A percentile compares a stretch with the other conserved stretches of the same genome.
These are phyloP conservation scores for Drosophila kikkawai DNA, from an alignment of 1,140 invertebrate genomes.

Conservation along the genomic window DNA sequence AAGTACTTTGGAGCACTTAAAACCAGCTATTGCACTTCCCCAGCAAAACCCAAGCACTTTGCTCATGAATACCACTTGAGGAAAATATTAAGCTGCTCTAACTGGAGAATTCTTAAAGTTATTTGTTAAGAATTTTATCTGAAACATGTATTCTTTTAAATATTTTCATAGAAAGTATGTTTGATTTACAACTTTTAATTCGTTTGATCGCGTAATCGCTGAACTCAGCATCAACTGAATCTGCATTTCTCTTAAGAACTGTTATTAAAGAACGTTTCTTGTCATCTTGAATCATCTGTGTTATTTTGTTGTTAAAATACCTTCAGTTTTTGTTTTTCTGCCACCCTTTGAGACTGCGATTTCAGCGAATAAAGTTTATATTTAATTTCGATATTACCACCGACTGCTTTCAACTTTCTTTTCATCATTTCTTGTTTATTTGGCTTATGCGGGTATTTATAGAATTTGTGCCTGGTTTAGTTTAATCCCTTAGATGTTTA, in stretches of 20 bases:
- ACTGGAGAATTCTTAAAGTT: neutral
- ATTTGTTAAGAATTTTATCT: no score
- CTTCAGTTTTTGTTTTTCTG: neutral
- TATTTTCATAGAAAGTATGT: neutral
- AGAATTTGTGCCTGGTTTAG: neutral
- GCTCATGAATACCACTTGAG: conserved; percentile 2
- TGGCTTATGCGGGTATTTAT: conserved; percentile 2
- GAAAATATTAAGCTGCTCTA: neutral
- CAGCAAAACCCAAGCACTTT: neutral
- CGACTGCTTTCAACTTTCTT: conserved; percentile 4
- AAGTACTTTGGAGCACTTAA: conserved; percentile 15
- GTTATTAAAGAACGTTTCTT: neutral
- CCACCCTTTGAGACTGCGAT: neutral
- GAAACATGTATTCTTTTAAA: neutral
- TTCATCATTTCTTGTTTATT: neutral
- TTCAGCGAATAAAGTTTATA: neutral
- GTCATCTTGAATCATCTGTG: neutral
- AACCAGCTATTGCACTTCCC: conserved; percentile 13
- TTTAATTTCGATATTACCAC: conserved; percentile 1
- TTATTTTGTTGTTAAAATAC: neutral
- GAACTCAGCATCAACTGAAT: neutral
- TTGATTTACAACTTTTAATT: neutral
- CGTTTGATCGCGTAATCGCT: neutral
- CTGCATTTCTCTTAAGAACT: neutral
- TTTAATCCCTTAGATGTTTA: conserved; percentile 18